Conservation (phyloP, 1,140 invertebrate genomes). For the Drosophila serrata region DNA sequence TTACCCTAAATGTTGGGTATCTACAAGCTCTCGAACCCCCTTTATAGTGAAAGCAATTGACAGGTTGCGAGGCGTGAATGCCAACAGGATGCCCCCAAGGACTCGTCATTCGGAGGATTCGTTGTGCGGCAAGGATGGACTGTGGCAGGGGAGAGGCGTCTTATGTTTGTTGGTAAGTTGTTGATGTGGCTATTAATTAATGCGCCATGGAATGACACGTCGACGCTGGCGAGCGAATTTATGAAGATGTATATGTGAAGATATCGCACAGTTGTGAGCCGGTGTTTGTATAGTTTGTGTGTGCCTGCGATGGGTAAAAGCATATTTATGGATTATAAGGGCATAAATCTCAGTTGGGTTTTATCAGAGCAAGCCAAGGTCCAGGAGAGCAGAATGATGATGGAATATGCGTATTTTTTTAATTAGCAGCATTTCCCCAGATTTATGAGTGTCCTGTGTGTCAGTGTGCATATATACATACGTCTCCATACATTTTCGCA, state of each 20-base stretch:
- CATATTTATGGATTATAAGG: constrained; percentile 84
- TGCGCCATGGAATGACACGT: constrained; percentile 77
- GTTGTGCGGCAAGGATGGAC: constrained; percentile 3
- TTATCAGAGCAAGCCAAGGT: constrained; percentile 56
- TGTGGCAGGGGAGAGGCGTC: constrained; percentile 16
- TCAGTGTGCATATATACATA: constrained; percentile 11
- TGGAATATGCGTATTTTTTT: constrained; percentile 85
- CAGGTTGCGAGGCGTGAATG: constrained; percentile 65
- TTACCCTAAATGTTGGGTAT: background rate
- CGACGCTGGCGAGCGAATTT: constrained; percentile 67
- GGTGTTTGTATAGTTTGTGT: background rate
- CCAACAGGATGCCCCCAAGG: constrained; percentile 53
- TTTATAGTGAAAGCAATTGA: constrained; percentile 58
- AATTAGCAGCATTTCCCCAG: constrained; percentile 77
- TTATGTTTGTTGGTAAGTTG: constrained; percentile 69
- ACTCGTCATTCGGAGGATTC: constrained; percentile 56
- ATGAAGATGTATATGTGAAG: constrained; percentile 67
- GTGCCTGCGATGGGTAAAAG: constrained; percentile 52
- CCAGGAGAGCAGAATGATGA: constrained; percentile 72
- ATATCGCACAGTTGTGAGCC: constrained; percentile 25
- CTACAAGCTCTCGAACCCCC: constrained; percentile 2
- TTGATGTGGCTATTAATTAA: constrained; percentile 84
- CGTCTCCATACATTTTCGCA: constrained; percentile 53
- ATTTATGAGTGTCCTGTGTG: constrained; percentile 75
- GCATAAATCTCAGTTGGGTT: constrained; percentile 78